phyloP scores from a whole-genome alignment of 1,140 invertebrate genomes.

The Hesperophylax magnus region DNA sequence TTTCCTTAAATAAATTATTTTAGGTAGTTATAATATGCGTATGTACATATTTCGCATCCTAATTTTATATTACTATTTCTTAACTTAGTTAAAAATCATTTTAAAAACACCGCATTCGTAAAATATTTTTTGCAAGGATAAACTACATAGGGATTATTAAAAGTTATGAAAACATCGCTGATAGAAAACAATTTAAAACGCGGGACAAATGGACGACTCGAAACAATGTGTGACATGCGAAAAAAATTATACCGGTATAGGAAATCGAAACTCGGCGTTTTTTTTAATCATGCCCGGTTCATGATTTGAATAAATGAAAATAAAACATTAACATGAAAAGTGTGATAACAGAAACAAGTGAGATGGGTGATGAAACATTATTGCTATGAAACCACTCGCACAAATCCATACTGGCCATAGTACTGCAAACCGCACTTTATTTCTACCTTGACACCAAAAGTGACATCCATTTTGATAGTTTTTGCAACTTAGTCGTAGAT shows the following conservation, averaged over 20 bases:
- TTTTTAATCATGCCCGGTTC: constrained; percentile 11
- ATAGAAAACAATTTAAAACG: constrained; percentile 5
- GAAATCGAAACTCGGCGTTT: neutral
- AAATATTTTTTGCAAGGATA: neutral
- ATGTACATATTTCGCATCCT: no score
- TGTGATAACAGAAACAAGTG: neutral
- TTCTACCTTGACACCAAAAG: no score
- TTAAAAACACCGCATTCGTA: neutral
- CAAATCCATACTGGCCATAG: no score
- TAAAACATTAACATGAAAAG: neutral
- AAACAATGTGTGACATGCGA: neutral
- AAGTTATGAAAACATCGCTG: neutral
- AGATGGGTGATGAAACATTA: no score
- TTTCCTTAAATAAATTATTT: no score
- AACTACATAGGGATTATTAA: neutral
- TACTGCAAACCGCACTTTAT: no score
- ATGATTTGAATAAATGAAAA: constrained; percentile 17
- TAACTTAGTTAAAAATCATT: neutral
- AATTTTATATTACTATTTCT: no score
- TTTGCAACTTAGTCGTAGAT: no score
- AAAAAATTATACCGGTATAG: constrained; percentile 7
- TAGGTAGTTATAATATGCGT: no score
- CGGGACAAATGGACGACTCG: neutral
- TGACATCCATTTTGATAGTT: no score
- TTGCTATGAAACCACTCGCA: no score